These are phyloP conservation scores for Prosapia bicincta DNA, from an alignment of 2,888 invertebrate genomes.

Conservation along the genomic window DNA sequence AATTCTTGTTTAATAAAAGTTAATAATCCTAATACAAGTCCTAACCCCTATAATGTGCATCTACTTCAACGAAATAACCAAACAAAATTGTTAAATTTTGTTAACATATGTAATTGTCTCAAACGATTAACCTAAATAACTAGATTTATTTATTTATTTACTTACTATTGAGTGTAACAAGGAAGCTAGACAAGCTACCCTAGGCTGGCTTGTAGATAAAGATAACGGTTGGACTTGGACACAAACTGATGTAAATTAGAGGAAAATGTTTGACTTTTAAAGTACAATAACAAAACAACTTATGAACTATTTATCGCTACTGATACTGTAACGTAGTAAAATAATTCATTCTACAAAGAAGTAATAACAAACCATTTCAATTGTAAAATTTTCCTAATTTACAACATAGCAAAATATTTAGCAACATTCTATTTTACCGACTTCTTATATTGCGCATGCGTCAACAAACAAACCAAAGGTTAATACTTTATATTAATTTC, in stretches of 20 bases:
- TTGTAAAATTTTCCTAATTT: neutral
- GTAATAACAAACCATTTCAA: neutral
- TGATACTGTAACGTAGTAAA: too few species aligned
- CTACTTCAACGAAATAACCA: neutral
- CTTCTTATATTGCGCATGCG: neutral
- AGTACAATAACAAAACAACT: neutral
- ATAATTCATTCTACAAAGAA: neutral
- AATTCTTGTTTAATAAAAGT: too few species aligned
- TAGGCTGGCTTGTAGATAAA: neutral
- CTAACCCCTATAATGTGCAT: too few species aligned
- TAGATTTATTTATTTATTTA: neutral
- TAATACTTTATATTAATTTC: too few species aligned
- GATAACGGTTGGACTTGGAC: neutral
- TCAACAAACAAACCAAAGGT: neutral
- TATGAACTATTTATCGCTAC: too few species aligned
- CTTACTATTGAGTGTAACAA: neutral
- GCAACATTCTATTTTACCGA: neutral
- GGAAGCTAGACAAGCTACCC: neutral
- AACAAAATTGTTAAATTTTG: neutral
- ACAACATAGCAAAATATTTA: slow-evolving; percentile 2
- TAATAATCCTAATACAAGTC: too few species aligned
- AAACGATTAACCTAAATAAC: neutral
- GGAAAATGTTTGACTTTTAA: neutral
- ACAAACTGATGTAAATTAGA: neutral
- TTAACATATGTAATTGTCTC: neutral